Evolutionary conservation across 1,140 invertebrate species (phyloP), one percentile per base, ranked within the genome.

Genomic region (Onthophagus taurus): DNA sequence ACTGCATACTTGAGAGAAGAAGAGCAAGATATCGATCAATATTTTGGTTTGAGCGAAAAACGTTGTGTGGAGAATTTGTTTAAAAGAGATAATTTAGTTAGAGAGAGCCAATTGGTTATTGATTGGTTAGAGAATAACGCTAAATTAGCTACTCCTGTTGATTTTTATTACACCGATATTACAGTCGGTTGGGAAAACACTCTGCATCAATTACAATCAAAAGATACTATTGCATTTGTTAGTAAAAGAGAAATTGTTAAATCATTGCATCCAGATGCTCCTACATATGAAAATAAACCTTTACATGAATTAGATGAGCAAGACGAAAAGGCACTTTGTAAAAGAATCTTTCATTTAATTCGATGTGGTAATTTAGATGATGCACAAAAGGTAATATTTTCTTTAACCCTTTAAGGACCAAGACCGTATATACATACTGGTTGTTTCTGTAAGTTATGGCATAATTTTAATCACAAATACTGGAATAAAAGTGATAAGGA

Each of bases 261-360:
- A 9, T 75, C 78, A 50, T 67, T 97, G 53, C 92, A 98, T 69
- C 92, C 92, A n/a, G 93, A 97, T 79, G 91, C 91, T 21, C 83
- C 87, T 0, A 67, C 79, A 14, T 72, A 89, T 44, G 80, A 94
- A 57, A 80, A 80, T 13, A 81, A 76, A 59, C 75, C 76, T 16
- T 67, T 97, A 12, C 90, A 95, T 67, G 83, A 91, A 58, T 68
- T 95, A 36, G 93, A 97, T 63, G 74, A 72, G 57, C 85, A 92
- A 64, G 91, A 96, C 72, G 91, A 96, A 56, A 69, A 72, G 44
- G 72, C 84, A 51, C 63, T 96, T 2, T 71, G 66, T 47, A 68
- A 68, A 41, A 64, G 66, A 52, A 71, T 93, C 24, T 89, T 89
- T 56, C 67, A 70, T n/a, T 75, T 83, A 67, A 75, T 96, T 29